A percentile compares a stretch with the other conserved stretches of the same genome.
phyloP scores from a whole-genome alignment of 2,888 invertebrate genomes.

The Escarpia spicata region DNA sequence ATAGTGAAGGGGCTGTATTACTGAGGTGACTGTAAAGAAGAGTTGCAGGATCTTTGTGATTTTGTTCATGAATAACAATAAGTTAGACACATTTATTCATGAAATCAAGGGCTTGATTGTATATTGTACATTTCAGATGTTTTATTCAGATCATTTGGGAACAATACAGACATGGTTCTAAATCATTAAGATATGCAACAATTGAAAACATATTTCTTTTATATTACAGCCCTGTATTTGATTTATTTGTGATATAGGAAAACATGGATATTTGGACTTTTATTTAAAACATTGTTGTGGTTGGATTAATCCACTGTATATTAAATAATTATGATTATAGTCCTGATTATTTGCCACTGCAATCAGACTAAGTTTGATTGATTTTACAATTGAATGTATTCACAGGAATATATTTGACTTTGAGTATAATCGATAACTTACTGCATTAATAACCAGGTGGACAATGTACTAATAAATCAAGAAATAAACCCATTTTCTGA shows the following conservation, averaged over 20 bases:
- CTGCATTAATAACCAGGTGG: neutral
- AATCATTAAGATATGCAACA: neutral
- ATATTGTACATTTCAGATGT: neutral
- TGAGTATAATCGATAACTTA: neutral
- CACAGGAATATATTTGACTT: neutral
- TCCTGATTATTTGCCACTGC: neutral
- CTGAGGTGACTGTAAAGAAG: too few species aligned
- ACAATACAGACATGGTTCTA: neutral
- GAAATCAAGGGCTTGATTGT: neutral
- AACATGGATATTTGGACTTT: neutral
- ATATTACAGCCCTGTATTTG: neutral
- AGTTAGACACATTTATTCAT: neutral
- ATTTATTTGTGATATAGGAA: neutral
- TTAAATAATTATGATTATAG: neutral
- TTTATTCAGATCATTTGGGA: neutral
- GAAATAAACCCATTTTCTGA: neutral
- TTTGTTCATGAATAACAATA: neutral
- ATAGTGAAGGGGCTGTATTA: too few species aligned
- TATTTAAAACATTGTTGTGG: neutral
- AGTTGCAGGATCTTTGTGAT: neutral
- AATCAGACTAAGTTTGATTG: neutral
- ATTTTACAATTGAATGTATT: neutral
- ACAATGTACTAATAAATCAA: neutral
- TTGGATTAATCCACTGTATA: neutral
- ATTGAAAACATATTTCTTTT: neutral